These are phyloP conservation scores for Choristoneura fumiferana DNA, from an alignment of 1,140 invertebrate genomes.

Conservation along the genomic window DNA sequence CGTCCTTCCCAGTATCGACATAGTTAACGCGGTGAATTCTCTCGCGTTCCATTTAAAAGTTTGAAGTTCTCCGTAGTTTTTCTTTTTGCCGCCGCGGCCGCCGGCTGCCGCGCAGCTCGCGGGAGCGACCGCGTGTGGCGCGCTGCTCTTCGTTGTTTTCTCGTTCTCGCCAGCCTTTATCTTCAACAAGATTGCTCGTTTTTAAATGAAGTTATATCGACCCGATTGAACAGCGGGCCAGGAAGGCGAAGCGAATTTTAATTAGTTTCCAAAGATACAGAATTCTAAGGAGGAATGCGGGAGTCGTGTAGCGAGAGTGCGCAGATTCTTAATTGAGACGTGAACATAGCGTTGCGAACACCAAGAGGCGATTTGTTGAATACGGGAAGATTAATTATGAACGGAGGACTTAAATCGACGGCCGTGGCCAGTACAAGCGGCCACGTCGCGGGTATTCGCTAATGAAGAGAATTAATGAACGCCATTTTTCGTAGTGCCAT, in stretches of 20 bases:
- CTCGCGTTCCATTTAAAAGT: conserved; percentile 74
- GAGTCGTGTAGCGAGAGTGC: conserved; percentile 59
- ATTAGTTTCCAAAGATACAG: conserved; percentile 77
- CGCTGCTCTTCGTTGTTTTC: conserved; percentile 73
- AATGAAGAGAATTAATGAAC: conserved; percentile 51
- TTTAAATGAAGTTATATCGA: conserved; percentile 78
- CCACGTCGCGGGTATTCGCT: conserved; percentile 35
- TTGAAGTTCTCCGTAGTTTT: conserved; percentile 61
- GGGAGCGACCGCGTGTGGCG: conserved; percentile 69
- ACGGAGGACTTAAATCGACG: conserved; percentile 47
- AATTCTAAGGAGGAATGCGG: conserved; percentile 71
- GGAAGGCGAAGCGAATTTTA: conserved; percentile 75
- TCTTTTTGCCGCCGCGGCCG: conserved; percentile 63
- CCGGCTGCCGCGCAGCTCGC: conserved; percentile 8
- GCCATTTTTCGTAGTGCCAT: conserved; percentile 40
- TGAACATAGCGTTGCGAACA: conserved; percentile 39
- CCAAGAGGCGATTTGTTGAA: conserved; percentile 52
- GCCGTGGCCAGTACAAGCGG: conserved; percentile 29
- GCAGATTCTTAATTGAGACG: conserved; percentile 71
- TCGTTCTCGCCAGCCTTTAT: conserved; percentile 74
- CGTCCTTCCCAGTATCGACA: conserved; percentile 75
- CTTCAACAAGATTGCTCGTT: conserved; percentile 75
- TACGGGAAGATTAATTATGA: conserved; percentile 55
- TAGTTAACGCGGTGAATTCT: conserved; percentile 72
- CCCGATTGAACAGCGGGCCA: conserved; percentile 68